Percentiles rank a stretch among this genome's conserved stretches.
Conservation (phyloP, 2,888 invertebrate genomes). For the Sesia bembeciformis region DNA sequence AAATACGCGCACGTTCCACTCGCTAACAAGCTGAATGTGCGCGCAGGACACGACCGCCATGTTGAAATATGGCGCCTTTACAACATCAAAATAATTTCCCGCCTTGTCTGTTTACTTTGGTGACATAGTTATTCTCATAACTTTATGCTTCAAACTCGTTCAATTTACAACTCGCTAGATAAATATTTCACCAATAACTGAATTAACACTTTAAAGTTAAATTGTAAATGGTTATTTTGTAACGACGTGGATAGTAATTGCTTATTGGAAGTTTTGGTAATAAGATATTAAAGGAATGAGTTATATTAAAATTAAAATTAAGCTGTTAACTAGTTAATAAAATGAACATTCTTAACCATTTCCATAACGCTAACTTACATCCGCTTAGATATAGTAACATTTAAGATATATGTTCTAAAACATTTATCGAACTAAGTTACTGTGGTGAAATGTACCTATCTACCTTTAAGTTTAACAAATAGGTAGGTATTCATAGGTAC, state of each 20-base stretch:
- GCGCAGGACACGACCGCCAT: slow-evolving; percentile 15
- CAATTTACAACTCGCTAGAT: slow-evolving; percentile 30
- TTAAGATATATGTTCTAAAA: too few species aligned
- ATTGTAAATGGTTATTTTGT: slow-evolving; percentile 25
- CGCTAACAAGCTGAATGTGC: slow-evolving; percentile 30
- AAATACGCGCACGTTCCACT: slow-evolving; percentile 27
- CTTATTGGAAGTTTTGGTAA: slow-evolving; percentile 3
- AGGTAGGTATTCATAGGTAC: too few species aligned
- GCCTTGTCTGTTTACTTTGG: slow-evolving; percentile 19
- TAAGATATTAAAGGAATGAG: neutral
- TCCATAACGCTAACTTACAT: neutral
- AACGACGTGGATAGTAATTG: slow-evolving; percentile 34
- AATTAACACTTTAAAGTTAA: slow-evolving; percentile 40
- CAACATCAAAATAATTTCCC: slow-evolving; percentile 28
- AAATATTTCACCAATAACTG: slow-evolving; percentile 36
- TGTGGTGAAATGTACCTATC: too few species aligned
- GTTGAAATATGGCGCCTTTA: slow-evolving; percentile 34
- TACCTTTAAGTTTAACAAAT: too few species aligned
- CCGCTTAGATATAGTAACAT: too few species aligned
- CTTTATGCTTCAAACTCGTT: too few species aligned
- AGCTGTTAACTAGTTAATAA: slow-evolving; percentile 23
- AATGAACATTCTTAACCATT: too few species aligned
- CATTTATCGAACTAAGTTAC: too few species aligned
- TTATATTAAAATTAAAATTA: slow-evolving; percentile 24
- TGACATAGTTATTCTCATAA: slow-evolving; percentile 17